phyloP scores from a whole-genome alignment of 2,888 invertebrate genomes.

The Drosophila falleni region DNA sequence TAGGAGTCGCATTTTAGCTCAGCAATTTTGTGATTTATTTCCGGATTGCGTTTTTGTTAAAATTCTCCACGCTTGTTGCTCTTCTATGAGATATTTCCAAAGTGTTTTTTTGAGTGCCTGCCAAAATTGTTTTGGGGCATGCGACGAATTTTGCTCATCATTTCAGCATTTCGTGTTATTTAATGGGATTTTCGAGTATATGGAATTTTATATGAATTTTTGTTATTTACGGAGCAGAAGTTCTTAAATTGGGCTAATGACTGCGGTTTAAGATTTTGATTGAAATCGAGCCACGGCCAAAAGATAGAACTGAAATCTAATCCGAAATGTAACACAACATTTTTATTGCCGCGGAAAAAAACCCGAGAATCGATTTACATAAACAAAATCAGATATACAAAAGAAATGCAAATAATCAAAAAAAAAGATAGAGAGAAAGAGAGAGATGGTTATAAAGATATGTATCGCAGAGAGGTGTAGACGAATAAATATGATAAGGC shows the following conservation, averaged over 20 bases:
- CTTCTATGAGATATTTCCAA: conserved; percentile 12
- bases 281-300: conserved; percentile 25
- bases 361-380: conserved; percentile 45
- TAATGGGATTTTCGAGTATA: conserved; percentile 40
- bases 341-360: conserved; percentile 28
- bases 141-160: conserved; percentile 41
- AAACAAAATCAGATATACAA: conserved; percentile 43
- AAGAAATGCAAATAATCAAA: conserved; percentile 52
- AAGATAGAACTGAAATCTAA: conserved; percentile 27
- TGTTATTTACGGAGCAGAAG: conserved; percentile 37
- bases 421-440: conserved; percentile 4
- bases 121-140: conserved; percentile 38
- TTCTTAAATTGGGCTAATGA: conserved; percentile 74
- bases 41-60: conserved; percentile 6
- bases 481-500: conserved; percentile 62
- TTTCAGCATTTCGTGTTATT: conserved; percentile 49
- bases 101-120: conserved; percentile 53
- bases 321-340: conserved; percentile 1
- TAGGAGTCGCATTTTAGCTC: conserved; percentile 2
- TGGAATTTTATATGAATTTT: conserved; percentile 28
- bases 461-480: conserved; percentile 40
- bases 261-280: conserved; percentile 52
- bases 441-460: conserved; percentile 31
- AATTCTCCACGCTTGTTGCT: conserved; percentile 30
- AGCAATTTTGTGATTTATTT: conserved; percentile 29